phyloP scores from a whole-genome alignment of 2,888 invertebrate species.

The Drosophila percnosoma region DNA sequence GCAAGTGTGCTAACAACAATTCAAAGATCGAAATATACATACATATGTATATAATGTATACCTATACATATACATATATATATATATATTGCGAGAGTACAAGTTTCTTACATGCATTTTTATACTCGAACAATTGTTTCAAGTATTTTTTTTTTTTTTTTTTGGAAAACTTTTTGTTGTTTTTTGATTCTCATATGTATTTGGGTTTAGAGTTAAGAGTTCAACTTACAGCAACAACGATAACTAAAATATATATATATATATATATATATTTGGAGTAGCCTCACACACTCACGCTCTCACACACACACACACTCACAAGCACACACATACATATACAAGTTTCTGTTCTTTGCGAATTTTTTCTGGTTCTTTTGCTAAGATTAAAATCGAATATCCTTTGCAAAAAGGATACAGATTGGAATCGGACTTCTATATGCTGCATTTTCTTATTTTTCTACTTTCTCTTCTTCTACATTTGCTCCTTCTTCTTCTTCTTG shows the following conservation, averaged over 20 bases:
- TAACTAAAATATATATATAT: conserved; percentile 18
- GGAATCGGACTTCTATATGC: background rate
- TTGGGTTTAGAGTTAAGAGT: conserved; percentile 22
- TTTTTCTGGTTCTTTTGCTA: conserved; percentile 51
- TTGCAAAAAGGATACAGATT: background rate
- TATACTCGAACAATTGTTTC: conserved; percentile 37
- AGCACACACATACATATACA: conserved; percentile 12
- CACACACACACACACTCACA: background rate
- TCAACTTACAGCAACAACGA: conserved; percentile 52
- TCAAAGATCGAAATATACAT: conserved; percentile 42
- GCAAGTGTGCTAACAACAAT: conserved; percentile 70
- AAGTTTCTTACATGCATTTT: conserved; percentile 19
- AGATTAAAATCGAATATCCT: conserved; percentile 57
- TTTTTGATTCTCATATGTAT: conserved; percentile 56
- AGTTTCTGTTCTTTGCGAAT: conserved; percentile 14
- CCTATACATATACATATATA: background rate
- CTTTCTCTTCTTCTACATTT: conserved; percentile 34
- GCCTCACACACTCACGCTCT: background rate
- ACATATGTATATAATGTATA: conserved; percentile 3
- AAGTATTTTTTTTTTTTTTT: conserved; percentile 14
- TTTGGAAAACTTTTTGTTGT: conserved; percentile 53
- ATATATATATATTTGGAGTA: background rate
- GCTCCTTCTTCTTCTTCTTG: conserved; percentile 10
- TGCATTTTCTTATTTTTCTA: conserved; percentile 7
- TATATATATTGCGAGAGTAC: conserved; percentile 10